Base-by-base conservation (phyloP, 2,797 vertebrate genomes). In the Todus mexicanus region DNA sequence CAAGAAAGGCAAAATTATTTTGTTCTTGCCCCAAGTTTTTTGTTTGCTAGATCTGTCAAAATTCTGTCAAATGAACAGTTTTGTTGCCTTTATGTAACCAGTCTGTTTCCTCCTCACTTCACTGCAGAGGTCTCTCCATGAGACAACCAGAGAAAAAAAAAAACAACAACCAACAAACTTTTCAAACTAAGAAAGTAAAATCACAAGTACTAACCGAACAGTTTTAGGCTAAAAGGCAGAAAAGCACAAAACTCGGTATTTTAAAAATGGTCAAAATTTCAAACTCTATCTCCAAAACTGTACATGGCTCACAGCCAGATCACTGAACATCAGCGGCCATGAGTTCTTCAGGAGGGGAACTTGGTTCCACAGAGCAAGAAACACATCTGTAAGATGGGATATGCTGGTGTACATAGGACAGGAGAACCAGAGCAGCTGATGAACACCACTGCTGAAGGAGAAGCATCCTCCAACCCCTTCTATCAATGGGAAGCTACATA, bases 1-100 rank as follows among this genome's bases (percentile, higher is more conserved):
- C 35, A 92, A 64, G 37, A 90, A 83, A 88, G 16, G 60, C 25
- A 75, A 78, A 83, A 90, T n/a, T n/a, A 53, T 33, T 90, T 91
- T 43, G 12, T 42, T 88, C 48, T 71, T 60, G 12, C 26, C 68
- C 25, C 25, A 54, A 45, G 20, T 20, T 61, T 57, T 90, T 63
- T 78, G 21, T 40, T 92, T 84, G 73, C 73, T 73, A 35, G 48
- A 70, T 54, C 51, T 73, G 42, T 65, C 77, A 84, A 37, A 43
- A 56, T 56, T 76, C 27, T 57, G 31, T 78, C 38, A 80, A 61
- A 80, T 29, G 18, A 92, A 76, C 23, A 74, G 48, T 89, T 94
- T 79, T 42, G 4, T 19, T 47, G 45, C 11, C 31, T 72, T 87
- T 73, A 86, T 29, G 61, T 26, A 89, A 84, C 35, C 60, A 42